These are phyloP conservation scores for Mayetiola destructor DNA, from an alignment of 2,888 invertebrate genomes.

Conservation along the genomic window DNA sequence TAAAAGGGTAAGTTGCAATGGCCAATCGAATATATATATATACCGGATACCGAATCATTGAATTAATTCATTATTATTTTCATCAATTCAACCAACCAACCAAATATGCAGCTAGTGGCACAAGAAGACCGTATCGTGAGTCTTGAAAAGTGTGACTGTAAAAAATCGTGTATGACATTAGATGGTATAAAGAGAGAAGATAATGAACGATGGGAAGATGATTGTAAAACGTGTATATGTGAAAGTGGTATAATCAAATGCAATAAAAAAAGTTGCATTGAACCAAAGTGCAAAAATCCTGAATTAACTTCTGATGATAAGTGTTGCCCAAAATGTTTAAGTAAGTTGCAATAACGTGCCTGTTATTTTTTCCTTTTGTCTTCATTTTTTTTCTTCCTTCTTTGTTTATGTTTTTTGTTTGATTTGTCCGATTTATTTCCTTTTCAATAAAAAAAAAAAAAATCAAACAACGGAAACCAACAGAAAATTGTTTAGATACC, in stretches of 20 bases:
- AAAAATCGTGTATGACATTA: slow-evolving; percentile 61
- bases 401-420: not conserved
- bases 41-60: too few species aligned
- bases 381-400: not conserved
- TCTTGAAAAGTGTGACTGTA: slow-evolving; percentile 81
- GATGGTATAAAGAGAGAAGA: slow-evolving; percentile 70
- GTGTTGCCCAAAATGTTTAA: slow-evolving; percentile 75
- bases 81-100: slow-evolving; percentile 23
- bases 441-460: not conserved
- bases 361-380: not conserved
- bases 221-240: slow-evolving; percentile 79
- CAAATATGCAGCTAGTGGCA: slow-evolving; percentile 55
- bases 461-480: not conserved
- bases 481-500: slow-evolving; percentile 53
- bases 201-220: slow-evolving; percentile 70
- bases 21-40: not conserved
- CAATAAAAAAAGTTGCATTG: slow-evolving; percentile 65
- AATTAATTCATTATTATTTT: not conserved
- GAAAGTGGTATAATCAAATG: slow-evolving; percentile 79
- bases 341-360: slow-evolving; percentile 41
- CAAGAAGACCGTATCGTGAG: slow-evolving; percentile 54
- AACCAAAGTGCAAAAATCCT: slow-evolving; percentile 65
- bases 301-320: slow-evolving; percentile 54
- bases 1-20: slow-evolving; percentile 52
- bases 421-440: not conserved